A percentile compares a stretch with the other conserved stretches of the same genome.
These are phyloP conservation scores for Myrmecophaga tridactyla DNA, from an alignment of 2,113 vertebrate genomes.

Conservation along the genomic window DNA sequence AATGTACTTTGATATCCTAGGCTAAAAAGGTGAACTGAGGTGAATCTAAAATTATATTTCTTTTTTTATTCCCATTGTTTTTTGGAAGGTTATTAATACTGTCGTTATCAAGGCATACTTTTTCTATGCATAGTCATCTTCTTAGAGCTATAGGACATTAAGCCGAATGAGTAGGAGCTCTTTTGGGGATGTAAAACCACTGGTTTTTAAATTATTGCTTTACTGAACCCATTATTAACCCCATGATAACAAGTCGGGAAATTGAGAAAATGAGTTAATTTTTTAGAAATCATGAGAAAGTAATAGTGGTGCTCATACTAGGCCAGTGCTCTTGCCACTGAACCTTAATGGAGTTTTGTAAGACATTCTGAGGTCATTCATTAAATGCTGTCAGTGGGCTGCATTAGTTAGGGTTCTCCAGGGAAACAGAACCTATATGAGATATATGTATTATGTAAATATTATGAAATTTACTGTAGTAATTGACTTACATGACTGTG, in stretches of 20 bases:
- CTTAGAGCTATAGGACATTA: background rate
- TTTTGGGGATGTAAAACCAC: background rate
- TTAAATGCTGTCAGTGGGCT: background rate
- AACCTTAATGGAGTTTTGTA: background rate
- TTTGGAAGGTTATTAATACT: background rate
- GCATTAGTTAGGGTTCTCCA: too few relatives aligned
- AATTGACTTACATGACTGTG: too few relatives aligned
- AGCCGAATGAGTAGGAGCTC: background rate
- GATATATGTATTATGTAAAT: too few relatives aligned
- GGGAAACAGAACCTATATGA: too few relatives aligned
- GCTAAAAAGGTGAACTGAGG: background rate
- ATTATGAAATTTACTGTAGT: too few relatives aligned
- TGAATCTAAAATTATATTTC: background rate
- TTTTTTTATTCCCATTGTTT: background rate
- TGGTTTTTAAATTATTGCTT: conserved; percentile 10
- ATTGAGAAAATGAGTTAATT: background rate
- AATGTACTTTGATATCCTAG: background rate
- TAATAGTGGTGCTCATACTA: background rate
- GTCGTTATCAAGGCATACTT: background rate
- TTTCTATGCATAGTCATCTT: background rate
- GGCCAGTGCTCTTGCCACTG: background rate
- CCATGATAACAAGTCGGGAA: background rate
- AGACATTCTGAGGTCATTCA: background rate
- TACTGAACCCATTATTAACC: background rate
- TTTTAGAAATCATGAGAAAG: background rate